Evolutionary conservation across 2,797 vertebrate species (phyloP).

Genomic region (Orestias chungarensis): DNA sequence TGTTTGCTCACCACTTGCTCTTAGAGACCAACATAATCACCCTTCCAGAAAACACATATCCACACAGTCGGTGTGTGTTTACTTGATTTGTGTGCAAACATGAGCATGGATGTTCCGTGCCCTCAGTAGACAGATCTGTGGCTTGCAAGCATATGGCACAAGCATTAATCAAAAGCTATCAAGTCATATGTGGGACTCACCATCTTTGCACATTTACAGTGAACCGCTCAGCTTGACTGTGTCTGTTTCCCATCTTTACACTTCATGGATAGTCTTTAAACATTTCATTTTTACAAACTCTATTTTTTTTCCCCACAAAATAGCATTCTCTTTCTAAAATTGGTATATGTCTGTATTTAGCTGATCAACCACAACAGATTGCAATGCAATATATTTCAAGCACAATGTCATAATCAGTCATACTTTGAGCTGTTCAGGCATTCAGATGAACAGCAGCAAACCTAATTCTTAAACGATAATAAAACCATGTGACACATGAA

Average conservation of each 20-base stretch:
- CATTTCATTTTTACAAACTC: neutral
- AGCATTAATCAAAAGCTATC: neutral
- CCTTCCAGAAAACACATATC: conserved; percentile 28
- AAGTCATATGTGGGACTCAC: neutral
- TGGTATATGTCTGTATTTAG: neutral
- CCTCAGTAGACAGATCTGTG: conserved; percentile 21
- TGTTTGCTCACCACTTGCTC: conserved; percentile 44
- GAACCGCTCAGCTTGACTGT: neutral
- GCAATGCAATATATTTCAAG: neutral
- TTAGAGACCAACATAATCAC: conserved; percentile 41
- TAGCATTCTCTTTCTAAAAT: neutral
- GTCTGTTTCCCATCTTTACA: neutral
- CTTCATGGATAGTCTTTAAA: neutral
- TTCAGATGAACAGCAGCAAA: neutral
- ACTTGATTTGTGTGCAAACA: conserved; percentile 52
- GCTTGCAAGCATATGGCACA: conserved; percentile 27
- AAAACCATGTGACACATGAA: too few species aligned
- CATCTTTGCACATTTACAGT: neutral
- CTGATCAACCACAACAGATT: neutral
- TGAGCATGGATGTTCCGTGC: conserved; percentile 15
- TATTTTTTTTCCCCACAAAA: neutral
- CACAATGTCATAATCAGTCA: neutral
- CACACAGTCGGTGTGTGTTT: conserved; percentile 28
- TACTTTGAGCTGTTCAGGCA: neutral
- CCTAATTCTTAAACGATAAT: too few species aligned